Evolutionary conservation across 2,888 invertebrate genomes (phyloP), one percentile per base, ranked within the genome.

Genomic region (Strigamia maritima): DNA sequence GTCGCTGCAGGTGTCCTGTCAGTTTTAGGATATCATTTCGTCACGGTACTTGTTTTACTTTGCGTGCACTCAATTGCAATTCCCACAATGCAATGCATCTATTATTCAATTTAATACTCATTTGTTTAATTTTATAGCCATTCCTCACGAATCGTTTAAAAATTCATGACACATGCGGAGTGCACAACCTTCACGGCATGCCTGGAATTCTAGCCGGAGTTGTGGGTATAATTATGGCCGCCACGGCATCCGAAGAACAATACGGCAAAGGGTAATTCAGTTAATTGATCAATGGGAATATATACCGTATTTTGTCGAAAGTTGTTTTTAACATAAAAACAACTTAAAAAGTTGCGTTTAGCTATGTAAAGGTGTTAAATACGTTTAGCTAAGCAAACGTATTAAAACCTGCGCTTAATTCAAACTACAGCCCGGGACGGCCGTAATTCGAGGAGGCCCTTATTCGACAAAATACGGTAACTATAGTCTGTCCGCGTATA

Each of bases 101-200:
- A 12, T 22, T 60, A 22, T 6, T 60, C 24, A 19, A 60, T 60
- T 60, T 60, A 24, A 22, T 10, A 12, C 19, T 22, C 24, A 24
- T 12, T 65, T 10, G 24, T 24, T 16, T 79, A 79, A 81, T 80
- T 77, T 84, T 84, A 22, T 87, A 92, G 92, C 92, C 92, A 0
- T 83, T 87, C 70, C 86, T 93, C 28, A 87, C 88, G 31, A 88
- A 88, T 54, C 86, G 86, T 54, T 82, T 90, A 0, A 89, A 90
- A 40, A 85, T 95, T 54, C 90, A 91, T 83, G 95, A 96, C 86
- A 95, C 95, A 0, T 98, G 97, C 84, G 98, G 98, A 7, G 96
- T 98, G 1, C 92, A 98, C 87, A 98, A 98, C 87, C 90, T 98
- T 19, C 98, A 98, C 85, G 98, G 97, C 0, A 94, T 97, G 92